Conservation (phyloP, 2,113 vertebrate species). For the Sprattus sprattus region DNA sequence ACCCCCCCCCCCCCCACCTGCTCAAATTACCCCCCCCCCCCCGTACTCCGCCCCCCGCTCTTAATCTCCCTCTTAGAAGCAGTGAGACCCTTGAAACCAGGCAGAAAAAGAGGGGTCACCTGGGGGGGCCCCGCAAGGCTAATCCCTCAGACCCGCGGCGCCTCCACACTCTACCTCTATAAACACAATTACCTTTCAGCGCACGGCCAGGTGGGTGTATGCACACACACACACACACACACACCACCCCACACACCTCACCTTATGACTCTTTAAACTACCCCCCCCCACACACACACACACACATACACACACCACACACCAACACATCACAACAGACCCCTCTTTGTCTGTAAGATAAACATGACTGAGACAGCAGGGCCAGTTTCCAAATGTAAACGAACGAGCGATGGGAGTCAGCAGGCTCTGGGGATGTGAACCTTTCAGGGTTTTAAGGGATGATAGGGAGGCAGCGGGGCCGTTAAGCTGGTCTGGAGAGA, state of each 20-base stretch:
- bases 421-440: not conserved
- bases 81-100: constrained; percentile 53
- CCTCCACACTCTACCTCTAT: constrained; percentile 42
- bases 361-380: not conserved
- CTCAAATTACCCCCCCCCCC: constrained; percentile 56
- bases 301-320: constrained; percentile 35
- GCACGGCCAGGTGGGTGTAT: not conserved
- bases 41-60: constrained; percentile 19
- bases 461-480: not conserved
- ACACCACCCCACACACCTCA: constrained; percentile 35
- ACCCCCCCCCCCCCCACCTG: constrained; percentile 25
- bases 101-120: constrained; percentile 63
- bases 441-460: constrained; percentile 14
- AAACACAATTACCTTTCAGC: constrained; percentile 55
- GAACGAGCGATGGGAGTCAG: not conserved
- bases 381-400: not conserved
- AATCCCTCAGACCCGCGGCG: constrained; percentile 48
- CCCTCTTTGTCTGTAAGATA: constrained; percentile 7
- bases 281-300: not conserved
- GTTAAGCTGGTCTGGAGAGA: not conserved
- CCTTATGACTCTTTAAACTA: not conserved
- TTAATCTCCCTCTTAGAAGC: constrained; percentile 63
- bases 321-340: not conserved
- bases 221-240: constrained; percentile 15
- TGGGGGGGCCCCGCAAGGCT: constrained; percentile 53